Conservation (phyloP, 2,113 vertebrate species). For the Lichenostomus cassidix region DNA sequence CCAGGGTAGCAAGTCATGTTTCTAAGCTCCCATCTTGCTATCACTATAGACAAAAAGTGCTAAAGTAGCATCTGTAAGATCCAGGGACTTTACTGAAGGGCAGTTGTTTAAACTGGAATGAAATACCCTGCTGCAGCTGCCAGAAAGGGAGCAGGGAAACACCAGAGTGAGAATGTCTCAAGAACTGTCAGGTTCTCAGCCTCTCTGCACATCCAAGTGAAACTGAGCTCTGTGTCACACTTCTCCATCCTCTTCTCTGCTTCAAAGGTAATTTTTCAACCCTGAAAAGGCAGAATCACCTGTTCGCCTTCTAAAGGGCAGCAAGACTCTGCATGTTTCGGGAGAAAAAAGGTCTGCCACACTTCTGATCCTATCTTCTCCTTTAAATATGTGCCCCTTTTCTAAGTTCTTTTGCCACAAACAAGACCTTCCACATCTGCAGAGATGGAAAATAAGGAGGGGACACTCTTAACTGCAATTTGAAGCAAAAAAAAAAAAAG, state of each 20-base stretch:
- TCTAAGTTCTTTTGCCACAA: background rate
- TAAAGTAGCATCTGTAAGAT: background rate
- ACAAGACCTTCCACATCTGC: background rate
- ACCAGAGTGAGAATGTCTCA: background rate
- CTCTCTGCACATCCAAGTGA: background rate
- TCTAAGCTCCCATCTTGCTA: background rate
- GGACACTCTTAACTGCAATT: background rate
- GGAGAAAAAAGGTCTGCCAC: background rate
- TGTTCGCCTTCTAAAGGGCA: background rate
- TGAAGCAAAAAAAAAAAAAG: background rate
- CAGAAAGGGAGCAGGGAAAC: background rate
- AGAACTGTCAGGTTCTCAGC: background rate
- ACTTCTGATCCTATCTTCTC: background rate
- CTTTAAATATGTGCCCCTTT: background rate
- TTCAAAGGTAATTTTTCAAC: background rate
- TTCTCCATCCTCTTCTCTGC: background rate
- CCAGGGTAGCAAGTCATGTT: background rate
- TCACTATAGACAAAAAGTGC: background rate
- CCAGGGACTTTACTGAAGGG: background rate
- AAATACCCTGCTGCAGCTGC: background rate
- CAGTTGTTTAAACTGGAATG: background rate
- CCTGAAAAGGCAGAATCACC: background rate
- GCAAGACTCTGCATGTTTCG: background rate
- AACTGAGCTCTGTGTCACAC: background rate
- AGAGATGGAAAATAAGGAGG: background rate